Percentiles rank a stretch among this genome's conserved stretches.
These are phyloP conservation scores for Pangasius larnaudii DNA, from an alignment of 2,797 vertebrate species.

Conservation along the genomic window DNA sequence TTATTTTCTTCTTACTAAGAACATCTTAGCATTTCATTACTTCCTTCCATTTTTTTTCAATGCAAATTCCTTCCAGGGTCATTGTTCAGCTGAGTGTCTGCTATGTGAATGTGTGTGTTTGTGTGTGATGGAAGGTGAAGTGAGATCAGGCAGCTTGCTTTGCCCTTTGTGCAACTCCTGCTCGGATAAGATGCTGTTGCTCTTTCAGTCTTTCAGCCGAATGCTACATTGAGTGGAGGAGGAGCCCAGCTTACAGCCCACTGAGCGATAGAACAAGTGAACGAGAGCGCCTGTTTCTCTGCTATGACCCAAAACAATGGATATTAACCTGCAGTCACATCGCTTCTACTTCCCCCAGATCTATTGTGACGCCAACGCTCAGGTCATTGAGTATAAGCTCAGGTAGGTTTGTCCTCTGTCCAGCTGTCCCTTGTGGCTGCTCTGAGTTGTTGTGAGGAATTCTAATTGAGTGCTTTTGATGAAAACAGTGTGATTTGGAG, in stretches of 20 bases:
- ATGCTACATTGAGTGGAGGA: slow-evolving; percentile 17
- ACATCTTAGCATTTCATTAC: background rate
- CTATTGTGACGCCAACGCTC: slow-evolving; percentile 74
- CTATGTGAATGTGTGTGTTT: background rate
- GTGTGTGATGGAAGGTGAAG: slow-evolving; percentile 25
- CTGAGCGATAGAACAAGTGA: slow-evolving; percentile 38
- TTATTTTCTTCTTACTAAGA: background rate
- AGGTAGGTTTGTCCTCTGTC: slow-evolving; percentile 68
- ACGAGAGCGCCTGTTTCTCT: slow-evolving; percentile 51
- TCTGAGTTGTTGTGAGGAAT: background rate
- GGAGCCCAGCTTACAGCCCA: slow-evolving; percentile 16
- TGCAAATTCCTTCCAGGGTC: background rate
- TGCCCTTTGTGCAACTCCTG: slow-evolving; percentile 12
- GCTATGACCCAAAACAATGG: slow-evolving; percentile 67
- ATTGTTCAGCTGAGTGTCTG: background rate
- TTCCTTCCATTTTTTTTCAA: background rate
- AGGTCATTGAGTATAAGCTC: slow-evolving; percentile 76
- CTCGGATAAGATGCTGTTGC: slow-evolving; percentile 43
- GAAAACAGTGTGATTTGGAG: background rate
- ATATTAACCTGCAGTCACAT: slow-evolving; percentile 79
- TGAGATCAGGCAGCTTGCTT: background rate
- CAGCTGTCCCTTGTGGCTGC: background rate
- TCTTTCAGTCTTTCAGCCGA: slow-evolving; percentile 55
- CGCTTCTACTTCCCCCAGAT: slow-evolving; percentile 79
- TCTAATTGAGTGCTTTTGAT: slow-evolving; percentile 35